These are phyloP conservation scores for Caradrina kadenii DNA, from an alignment of 2,888 invertebrate genomes.

Conservation along the genomic window DNA sequence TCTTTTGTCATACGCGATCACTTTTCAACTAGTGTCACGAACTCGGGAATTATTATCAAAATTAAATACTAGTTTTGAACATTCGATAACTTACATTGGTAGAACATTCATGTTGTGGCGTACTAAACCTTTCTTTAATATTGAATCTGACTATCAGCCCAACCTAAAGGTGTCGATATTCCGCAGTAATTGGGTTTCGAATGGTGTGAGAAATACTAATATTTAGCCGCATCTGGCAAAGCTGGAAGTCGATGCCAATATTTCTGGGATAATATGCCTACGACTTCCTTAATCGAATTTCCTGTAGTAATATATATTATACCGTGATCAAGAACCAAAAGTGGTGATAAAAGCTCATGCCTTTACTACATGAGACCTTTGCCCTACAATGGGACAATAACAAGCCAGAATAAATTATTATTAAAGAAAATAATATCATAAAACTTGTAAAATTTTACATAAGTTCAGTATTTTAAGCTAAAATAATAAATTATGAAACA, in stretches of 20 bases:
- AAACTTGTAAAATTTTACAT: neutral
- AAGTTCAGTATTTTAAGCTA: too few relatives aligned
- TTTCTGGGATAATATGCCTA: neutral
- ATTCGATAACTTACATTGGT: neutral
- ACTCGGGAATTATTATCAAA: neutral
- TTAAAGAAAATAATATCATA: neutral
- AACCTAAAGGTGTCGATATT: conserved; percentile 15
- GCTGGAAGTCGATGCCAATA: neutral
- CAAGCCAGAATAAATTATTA: neutral
- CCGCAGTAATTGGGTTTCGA: conserved; percentile 35
- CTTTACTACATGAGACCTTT: too few relatives aligned
- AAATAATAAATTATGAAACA: too few relatives aligned
- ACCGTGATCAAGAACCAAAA: neutral
- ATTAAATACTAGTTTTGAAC: neutral
- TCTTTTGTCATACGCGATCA: neutral
- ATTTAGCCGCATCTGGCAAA: conserved; percentile 9
- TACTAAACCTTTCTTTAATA: conserved; percentile 8
- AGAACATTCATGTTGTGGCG: conserved; percentile 2
- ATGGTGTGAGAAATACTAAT: conserved; percentile 24
- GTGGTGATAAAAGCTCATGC: too few relatives aligned
- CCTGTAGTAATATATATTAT: neutral
- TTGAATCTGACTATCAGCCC: conserved; percentile 6
- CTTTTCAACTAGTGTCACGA: neutral
- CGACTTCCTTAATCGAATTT: neutral
- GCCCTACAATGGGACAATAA: too few relatives aligned